These are phyloP conservation scores for Metopia argyrocephala DNA, from an alignment of 2,888 invertebrate species.

Conservation along the genomic window DNA sequence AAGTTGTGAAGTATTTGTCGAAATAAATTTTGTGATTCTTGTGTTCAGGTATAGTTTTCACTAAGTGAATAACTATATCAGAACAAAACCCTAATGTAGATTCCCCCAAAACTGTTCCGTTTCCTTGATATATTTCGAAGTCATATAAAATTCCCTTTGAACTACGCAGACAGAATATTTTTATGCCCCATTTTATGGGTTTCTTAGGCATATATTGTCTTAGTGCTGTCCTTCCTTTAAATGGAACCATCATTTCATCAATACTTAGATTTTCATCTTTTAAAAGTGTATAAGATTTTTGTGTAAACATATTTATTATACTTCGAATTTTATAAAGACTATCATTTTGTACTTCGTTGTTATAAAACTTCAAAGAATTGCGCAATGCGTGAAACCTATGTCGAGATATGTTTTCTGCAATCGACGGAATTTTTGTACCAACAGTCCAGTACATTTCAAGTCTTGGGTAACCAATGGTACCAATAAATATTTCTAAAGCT, in stretches of 20 bases:
- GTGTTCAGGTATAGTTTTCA: constrained; percentile 27
- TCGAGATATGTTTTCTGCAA: too few relatives aligned
- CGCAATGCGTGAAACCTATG: too few relatives aligned
- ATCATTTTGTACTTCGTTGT: too few relatives aligned
- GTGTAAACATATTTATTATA: background rate
- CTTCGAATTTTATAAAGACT: too few relatives aligned
- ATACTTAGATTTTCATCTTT: constrained; percentile 9
- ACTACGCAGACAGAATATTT: constrained; percentile 21
- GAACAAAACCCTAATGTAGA: constrained; percentile 10
- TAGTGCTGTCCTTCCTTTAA: constrained; percentile 13
- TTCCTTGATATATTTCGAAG: constrained; percentile 31
- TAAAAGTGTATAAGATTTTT: background rate
- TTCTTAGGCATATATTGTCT: constrained; percentile 29
- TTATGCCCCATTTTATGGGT: constrained; percentile 10
- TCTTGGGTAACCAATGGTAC: too few relatives aligned
- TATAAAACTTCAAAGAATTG: too few relatives aligned
- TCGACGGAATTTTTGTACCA: too few relatives aligned
- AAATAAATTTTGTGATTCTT: too few relatives aligned
- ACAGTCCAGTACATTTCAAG: too few relatives aligned
- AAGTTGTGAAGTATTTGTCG: constrained; percentile 23
- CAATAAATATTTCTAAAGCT: too few relatives aligned
- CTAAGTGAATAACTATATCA: constrained; percentile 34
- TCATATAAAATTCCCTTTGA: background rate
- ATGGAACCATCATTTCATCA: too few relatives aligned
- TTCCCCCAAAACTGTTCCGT: background rate